Evolutionary conservation across 2,797 vertebrate species (phyloP).

Genomic region (Micrastur ruficollis): DNA sequence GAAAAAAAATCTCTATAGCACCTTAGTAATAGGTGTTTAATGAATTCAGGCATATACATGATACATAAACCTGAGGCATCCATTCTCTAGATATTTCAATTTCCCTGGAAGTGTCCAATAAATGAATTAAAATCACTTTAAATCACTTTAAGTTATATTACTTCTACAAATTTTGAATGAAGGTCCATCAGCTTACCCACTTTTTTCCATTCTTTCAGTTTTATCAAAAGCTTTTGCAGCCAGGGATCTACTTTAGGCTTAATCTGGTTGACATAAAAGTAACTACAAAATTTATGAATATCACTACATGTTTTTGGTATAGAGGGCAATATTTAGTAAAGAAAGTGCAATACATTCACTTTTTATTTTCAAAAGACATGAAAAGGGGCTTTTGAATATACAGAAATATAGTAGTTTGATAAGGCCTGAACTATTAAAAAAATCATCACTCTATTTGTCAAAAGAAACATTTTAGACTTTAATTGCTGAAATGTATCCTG

Average conservation of each 20-base stretch:
- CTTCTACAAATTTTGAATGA: constrained; percentile 75
- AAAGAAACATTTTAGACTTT: not conserved
- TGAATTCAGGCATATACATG: not conserved
- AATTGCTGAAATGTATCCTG: not conserved
- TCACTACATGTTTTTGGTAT: not conserved
- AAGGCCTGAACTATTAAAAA: not conserved
- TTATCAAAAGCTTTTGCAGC: constrained; percentile 78
- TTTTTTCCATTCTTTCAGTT: constrained; percentile 72
- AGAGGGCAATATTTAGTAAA: not conserved
- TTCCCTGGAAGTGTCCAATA: not conserved
- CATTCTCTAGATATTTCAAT: not conserved
- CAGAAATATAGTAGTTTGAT: not conserved
- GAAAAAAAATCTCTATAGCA: not conserved
- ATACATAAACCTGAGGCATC: not conserved
- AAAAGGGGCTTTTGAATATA: not conserved
- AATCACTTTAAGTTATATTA: constrained; percentile 28
- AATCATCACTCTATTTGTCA: not conserved
- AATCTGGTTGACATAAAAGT: constrained; percentile 59
- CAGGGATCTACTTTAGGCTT: constrained; percentile 80
- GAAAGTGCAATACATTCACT: not conserved
- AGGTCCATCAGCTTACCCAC: constrained; percentile 73
- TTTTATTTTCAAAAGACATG: not conserved
- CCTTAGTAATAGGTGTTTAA: not conserved
- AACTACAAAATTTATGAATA: not conserved
- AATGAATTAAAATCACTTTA: not conserved